Percentiles rank a stretch among this genome's conserved stretches.
These are phyloP conservation scores for Enhydra lutris DNA, from an alignment of 2,113 vertebrate species.

Conservation along the genomic window DNA sequence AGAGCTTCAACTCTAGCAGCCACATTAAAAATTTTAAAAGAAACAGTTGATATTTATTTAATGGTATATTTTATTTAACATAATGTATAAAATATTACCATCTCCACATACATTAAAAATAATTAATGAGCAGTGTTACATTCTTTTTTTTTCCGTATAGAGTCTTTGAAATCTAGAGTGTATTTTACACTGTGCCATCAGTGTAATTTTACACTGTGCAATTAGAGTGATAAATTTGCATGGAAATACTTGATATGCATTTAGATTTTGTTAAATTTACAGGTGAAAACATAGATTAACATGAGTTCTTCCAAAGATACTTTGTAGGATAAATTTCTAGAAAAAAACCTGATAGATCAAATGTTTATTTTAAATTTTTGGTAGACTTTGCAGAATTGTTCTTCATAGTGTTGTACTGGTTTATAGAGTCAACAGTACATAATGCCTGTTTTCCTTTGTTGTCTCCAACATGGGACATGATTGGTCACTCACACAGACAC, in stretches of 20 bases:
- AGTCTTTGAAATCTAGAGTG: not conserved
- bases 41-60: not conserved
- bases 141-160: not conserved
- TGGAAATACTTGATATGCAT: not conserved
- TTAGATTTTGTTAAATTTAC: not conserved
- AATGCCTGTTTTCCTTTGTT: not conserved
- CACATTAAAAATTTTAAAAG: not conserved
- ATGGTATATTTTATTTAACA: not conserved
- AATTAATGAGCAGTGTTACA: not conserved
- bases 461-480: not conserved
- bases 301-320: not conserved
- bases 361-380: conserved; percentile 23
- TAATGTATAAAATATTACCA: not conserved
- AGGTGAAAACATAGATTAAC: not conserved
- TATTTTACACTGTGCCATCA: conserved; percentile 48
- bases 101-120: not conserved
- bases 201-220: conserved; percentile 50
- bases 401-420: not conserved
- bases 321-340: conserved; percentile 9
- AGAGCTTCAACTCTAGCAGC: not conserved
- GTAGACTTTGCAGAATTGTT: not conserved
- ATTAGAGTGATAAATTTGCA: not conserved
- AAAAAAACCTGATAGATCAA: not conserved
- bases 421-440: not conserved
- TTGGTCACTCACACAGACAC: not conserved